Percentiles rank a stretch among this genome's conserved stretches.
Evolutionary conservation across 2,797 vertebrate genomes (phyloP).

Genomic region (Hipposideros larvatus): DNA sequence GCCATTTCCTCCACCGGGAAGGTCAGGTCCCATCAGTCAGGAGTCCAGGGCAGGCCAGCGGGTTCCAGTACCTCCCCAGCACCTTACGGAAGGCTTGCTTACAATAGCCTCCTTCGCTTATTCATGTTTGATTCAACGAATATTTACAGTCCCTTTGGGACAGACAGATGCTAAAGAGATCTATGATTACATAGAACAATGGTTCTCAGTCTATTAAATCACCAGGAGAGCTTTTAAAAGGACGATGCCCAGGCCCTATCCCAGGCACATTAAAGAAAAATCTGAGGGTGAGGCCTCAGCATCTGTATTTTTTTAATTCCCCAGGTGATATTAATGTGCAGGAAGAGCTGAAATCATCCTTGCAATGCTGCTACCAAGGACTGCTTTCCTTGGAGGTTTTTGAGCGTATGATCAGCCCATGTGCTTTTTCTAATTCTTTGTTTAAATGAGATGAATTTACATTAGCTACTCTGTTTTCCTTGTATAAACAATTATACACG

Average conservation of each 20-base stretch:
- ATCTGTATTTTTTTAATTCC: neutral
- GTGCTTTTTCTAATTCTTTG: neutral
- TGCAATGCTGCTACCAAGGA: neutral
- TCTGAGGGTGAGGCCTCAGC: neutral
- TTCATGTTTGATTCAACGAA: slow-evolving; percentile 3
- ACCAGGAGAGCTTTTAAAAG: neutral
- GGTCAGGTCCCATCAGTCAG: neutral
- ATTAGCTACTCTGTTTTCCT: neutral
- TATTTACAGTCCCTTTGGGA: slow-evolving; percentile 4
- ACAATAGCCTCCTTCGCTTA: neutral
- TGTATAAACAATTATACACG: neutral
- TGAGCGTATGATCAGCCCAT: neutral
- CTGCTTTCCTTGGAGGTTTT: neutral
- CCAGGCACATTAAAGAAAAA: neutral
- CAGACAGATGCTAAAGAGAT: neutral
- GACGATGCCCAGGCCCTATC: neutral
- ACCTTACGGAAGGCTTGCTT: neutral
- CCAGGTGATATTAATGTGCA: neutral
- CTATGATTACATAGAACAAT: neutral
- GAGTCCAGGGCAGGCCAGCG: neutral
- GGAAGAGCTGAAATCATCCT: neutral
- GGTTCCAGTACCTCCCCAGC: neutral
- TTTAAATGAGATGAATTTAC: neutral
- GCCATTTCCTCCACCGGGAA: neutral
- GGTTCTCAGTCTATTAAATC: neutral